A percentile compares a stretch with the other conserved stretches of the same genome.
Evolutionary conservation across 2,113 vertebrate species (phyloP).

Genomic region (Casuarius casuarius): DNA sequence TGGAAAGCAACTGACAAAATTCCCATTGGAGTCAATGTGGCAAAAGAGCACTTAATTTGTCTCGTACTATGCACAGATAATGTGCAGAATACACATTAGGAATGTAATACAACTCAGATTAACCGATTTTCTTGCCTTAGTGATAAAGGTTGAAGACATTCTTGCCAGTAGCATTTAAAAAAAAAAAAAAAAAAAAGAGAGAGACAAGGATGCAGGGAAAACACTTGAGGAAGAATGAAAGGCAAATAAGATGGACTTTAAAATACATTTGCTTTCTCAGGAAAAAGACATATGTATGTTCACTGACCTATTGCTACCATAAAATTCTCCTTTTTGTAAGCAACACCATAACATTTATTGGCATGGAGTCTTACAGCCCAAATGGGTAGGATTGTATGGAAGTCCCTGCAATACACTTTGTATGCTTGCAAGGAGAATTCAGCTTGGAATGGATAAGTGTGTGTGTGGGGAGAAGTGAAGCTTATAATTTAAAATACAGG

Average conservation of each 20-base stretch:
- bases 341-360: neutral
- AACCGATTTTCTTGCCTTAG: neutral
- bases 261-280: neutral
- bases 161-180: fast-evolving
- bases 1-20: neutral
- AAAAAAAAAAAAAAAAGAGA: too few species aligned
- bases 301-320: neutral
- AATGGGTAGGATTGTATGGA: neutral
- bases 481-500: neutral
- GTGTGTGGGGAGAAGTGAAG: neutral
- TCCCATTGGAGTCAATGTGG: neutral
- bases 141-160: neutral
- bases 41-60: neutral
- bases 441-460: neutral
- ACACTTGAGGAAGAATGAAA: neutral
- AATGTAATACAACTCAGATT: neutral
- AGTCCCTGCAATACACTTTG: neutral
- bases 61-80: neutral
- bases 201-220: neutral
- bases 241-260: neutral
- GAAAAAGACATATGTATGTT: neutral
- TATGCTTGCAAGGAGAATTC: neutral
- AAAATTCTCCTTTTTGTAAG: neutral
- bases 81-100: neutral
- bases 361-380: neutral